Evolutionary conservation across 2,888 invertebrate genomes (phyloP), one percentile per base, ranked within the genome.

Genomic region (Drosophila kokeensis): DNA sequence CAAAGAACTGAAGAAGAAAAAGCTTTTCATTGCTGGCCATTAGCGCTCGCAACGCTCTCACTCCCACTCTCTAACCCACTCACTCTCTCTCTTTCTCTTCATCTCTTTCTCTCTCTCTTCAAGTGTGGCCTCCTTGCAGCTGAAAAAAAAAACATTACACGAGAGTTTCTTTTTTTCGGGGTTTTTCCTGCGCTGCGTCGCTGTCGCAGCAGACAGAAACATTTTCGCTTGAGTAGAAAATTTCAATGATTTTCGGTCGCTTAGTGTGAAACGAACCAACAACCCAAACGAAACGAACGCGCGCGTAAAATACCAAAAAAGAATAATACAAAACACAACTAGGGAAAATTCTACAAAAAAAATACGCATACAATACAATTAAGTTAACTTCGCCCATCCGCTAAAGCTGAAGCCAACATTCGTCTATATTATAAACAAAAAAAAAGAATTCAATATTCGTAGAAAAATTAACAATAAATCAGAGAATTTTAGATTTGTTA

Each of bases 211-310:
- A 81, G 71, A 73, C 69, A 72, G 54, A 61, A 78, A 69, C 79
- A 76, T 83, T 84, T 81, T 87, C 81, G 81, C 63, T 87, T 82
- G 80, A 78, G 79, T 73, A 68, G 79, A 77, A 83, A 76, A 69
- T 80, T 86, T 87, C 79, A 79, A 82, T 83, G 87, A 82, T 80
- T 85, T 82, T 78, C 67, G 49, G 71, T 76, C 64, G 70, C 65
- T 91, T 89, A 92, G 93, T 93, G 89, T 90, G 87, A 92, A 90
- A 92, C 92, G 92, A 91, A 92, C 89, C 87, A 90, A 92, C 86
- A 88, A 90, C 85, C 87, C 85, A 90, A 88, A 83, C 90, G 92
- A 92, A 92, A 92, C 92, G 91, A 92, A 90, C 92, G 88, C 84
- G 90, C 86, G 91, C 91, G 91, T 73, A 72, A 69, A 69, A 69